Percentiles rank a stretch among this genome's conserved stretches.
Conservation (phyloP, 1,140 invertebrate species). For the Batillaria attramentaria region DNA sequence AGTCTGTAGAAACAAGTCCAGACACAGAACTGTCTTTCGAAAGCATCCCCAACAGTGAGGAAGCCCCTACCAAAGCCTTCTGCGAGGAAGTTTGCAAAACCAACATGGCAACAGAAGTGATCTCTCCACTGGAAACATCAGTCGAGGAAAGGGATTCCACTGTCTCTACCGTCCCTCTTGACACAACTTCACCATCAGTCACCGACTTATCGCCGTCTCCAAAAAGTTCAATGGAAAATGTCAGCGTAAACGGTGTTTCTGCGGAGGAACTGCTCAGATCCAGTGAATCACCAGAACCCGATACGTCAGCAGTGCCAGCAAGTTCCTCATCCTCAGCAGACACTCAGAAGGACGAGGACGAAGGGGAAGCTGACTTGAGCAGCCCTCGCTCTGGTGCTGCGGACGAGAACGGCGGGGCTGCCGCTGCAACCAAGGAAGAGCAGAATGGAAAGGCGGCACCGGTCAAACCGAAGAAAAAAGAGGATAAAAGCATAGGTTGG, state of each 20-base stretch:
- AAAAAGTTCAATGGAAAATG: neutral
- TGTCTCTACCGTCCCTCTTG: neutral
- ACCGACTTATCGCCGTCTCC: neutral
- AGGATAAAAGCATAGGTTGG: slow-evolving; percentile 64
- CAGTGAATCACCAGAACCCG: slow-evolving; percentile 7
- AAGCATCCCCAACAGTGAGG: no score
- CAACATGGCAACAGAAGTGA: slow-evolving; percentile 1
- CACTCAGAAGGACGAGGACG: neutral
- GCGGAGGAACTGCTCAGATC: slow-evolving; percentile 4
- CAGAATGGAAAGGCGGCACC: neutral
- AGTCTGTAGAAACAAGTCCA: no score
- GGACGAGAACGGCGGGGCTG: neutral
- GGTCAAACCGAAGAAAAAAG: slow-evolving; percentile 62
- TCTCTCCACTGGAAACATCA: neutral
- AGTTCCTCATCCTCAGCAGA: no score
- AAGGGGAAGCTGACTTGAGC: neutral
- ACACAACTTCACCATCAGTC: neutral
- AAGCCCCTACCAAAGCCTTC: no score
- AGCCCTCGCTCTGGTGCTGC: no score
- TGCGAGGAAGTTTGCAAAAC: no score
- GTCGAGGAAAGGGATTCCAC: neutral
- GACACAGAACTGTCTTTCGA: no score
- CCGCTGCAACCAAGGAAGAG: neutral
- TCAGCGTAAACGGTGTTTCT: neutral
- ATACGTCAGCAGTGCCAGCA: neutral